Conservation (phyloP, 2,113 vertebrate species). For the Tonatia bakeri region DNA sequence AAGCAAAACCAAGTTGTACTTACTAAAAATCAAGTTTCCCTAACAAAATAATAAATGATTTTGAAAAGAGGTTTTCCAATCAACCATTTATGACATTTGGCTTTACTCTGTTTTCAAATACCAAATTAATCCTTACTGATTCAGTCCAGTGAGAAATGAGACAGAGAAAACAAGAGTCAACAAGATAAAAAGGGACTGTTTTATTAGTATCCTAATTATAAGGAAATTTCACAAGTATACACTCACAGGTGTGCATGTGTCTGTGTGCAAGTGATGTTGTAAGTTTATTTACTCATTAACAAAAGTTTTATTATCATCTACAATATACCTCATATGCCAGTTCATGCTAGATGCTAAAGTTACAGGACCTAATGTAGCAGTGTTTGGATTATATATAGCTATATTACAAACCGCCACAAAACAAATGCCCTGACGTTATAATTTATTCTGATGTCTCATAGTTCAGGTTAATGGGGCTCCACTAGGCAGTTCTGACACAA, state of each 20-base stretch:
- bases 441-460: not conserved
- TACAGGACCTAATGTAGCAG: not conserved
- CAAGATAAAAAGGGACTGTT: not conserved
- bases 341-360: not conserved
- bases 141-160: not conserved
- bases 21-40: not conserved
- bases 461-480: not conserved
- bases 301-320: not conserved
- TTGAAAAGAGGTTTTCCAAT: not conserved
- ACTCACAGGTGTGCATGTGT: not conserved
- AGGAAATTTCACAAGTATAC: not conserved
- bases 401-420: not conserved
- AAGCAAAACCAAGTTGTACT: not conserved
- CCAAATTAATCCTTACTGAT: not conserved
- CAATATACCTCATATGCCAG: not conserved
- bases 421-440: not conserved
- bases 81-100: not conserved
- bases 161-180: not conserved
- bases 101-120: not conserved
- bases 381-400: not conserved
- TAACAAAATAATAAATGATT: not conserved
- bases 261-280: not conserved
- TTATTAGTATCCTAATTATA: not conserved
- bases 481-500: not conserved
- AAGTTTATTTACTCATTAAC: not conserved